phyloP scores from a whole-genome alignment of 2,113 vertebrate genomes.

The Zosterops borbonicus region DNA sequence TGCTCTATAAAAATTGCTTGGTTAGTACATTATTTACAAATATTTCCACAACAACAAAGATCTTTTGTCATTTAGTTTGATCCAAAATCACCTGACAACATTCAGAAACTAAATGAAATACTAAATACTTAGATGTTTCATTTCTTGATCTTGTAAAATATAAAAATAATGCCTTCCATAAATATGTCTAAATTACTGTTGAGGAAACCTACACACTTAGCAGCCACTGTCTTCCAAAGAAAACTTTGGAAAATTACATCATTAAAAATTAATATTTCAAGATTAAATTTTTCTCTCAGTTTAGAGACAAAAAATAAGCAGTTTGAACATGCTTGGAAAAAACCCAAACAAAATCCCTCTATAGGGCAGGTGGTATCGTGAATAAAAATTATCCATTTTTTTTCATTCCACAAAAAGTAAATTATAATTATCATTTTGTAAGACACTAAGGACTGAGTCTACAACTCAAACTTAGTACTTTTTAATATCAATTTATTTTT shows the following conservation, averaged over 20 bases:
- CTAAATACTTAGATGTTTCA: background rate
- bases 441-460: background rate
- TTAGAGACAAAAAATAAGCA: background rate
- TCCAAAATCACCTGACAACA: background rate
- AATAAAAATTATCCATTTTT: background rate
- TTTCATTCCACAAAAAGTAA: background rate
- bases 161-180: background rate
- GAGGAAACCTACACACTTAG: rapidly evolving
- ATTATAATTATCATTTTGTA: background rate
- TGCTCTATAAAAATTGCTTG: background rate
- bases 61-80: background rate
- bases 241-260: background rate
- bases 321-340: rapidly evolving
- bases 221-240: background rate
- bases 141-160: background rate
- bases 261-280: background rate
- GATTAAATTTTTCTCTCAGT: background rate
- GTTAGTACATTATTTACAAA: background rate
- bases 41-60: background rate
- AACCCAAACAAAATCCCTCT: background rate
- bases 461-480: background rate
- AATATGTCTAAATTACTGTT: background rate
- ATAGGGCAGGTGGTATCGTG: rapidly evolving
- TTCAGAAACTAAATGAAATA: background rate
- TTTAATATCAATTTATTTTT: background rate